A percentile compares a stretch with the other conserved stretches of the same genome.
Evolutionary conservation across 2,113 vertebrate species (phyloP).

Genomic region (Delphinapterus leucas): DNA sequence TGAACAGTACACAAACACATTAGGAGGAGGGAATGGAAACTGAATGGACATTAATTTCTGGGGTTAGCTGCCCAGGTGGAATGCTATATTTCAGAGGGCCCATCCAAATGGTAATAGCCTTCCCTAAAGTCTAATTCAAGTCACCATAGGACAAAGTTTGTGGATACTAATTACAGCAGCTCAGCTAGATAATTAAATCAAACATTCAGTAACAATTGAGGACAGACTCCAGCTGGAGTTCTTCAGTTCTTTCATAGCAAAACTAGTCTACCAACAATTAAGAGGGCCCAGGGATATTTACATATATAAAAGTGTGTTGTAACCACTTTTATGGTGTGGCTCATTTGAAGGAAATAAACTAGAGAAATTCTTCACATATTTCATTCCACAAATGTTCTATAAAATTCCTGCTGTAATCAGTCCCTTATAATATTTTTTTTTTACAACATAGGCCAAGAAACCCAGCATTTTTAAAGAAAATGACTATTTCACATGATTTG

Average conservation of each 20-base stretch:
- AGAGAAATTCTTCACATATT: constrained; percentile 70
- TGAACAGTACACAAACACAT: constrained; percentile 66
- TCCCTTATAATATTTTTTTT: constrained; percentile 57
- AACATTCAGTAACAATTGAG: constrained; percentile 4
- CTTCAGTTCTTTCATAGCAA: constrained; percentile 29
- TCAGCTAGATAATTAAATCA: constrained; percentile 23
- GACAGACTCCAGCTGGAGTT: constrained; percentile 16
- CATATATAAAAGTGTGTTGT: constrained; percentile 5
- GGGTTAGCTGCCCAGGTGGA: constrained; percentile 9
- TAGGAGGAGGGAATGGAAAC: background rate
- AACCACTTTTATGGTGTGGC: constrained; percentile 71
- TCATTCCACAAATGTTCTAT: constrained; percentile 71
- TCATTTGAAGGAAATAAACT: constrained; percentile 78
- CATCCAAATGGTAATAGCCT: background rate
- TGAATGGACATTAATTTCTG: background rate
- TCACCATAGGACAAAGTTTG: background rate
- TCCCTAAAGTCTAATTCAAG: background rate
- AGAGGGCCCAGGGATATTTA: constrained; percentile 55
- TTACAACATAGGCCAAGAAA: constrained; percentile 35
- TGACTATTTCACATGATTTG: constrained; percentile 8
- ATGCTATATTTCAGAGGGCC: background rate
- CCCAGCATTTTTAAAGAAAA: constrained; percentile 42
- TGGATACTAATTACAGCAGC: background rate
- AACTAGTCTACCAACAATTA: constrained; percentile 13
- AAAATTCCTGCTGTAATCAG: constrained; percentile 64